These are phyloP conservation scores for Gymnorhina tibicen DNA, from an alignment of 2,113 vertebrate species.

Conservation along the genomic window DNA sequence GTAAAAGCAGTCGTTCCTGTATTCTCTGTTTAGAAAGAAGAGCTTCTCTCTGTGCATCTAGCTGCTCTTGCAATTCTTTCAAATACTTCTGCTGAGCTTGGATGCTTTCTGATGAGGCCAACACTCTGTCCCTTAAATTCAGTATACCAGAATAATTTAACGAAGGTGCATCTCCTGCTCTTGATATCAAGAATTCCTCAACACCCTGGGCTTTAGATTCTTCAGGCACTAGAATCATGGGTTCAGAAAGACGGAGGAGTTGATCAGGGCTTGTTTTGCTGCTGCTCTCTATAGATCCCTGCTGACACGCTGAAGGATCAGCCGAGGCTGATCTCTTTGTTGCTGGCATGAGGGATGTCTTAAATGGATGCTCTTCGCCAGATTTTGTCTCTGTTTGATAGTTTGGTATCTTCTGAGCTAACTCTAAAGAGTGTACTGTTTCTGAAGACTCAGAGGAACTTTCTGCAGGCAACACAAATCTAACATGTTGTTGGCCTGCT, in stretches of 20 bases:
- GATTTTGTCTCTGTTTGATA: not conserved
- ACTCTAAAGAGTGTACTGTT: not conserved
- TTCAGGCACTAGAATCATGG: not conserved
- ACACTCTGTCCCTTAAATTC: conserved; percentile 18
- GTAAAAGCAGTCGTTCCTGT: conserved; percentile 65
- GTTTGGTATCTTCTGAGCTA: not conserved
- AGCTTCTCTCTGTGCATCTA: conserved; percentile 66
- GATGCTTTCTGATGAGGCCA: conserved; percentile 48
- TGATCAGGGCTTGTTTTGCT: not conserved
- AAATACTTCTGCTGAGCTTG: conserved; percentile 66
- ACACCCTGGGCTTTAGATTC: not conserved
- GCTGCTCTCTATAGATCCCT: not conserved
- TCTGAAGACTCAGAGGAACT: not conserved
- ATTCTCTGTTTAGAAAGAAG: conserved; percentile 64
- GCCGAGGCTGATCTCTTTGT: not conserved
- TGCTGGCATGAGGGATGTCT: not conserved
- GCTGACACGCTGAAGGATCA: not conserved
- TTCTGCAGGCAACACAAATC: conserved; percentile 1
- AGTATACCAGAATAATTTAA: conserved; percentile 35
- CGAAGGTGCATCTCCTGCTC: not conserved
- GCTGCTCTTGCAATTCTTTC: conserved; percentile 62
- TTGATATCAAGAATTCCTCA: not conserved
- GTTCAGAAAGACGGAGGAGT: not conserved
- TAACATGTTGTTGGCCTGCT: not conserved
- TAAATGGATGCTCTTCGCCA: not conserved